Base-by-base conservation (phyloP, 2,888 invertebrate genomes). In the Trachelus stipa region DNA sequence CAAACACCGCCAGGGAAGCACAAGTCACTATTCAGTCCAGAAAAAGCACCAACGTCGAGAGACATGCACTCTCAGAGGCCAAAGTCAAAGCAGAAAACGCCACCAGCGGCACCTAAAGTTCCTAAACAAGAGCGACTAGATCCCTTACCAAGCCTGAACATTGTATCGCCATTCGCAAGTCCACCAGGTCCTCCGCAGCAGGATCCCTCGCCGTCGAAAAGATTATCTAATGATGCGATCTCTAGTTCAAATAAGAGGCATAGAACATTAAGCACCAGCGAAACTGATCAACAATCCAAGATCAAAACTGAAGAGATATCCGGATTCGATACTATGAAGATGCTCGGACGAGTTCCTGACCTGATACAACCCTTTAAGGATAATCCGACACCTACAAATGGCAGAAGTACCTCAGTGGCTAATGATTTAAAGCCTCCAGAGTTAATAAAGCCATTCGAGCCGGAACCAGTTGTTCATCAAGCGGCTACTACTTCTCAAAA, bases 1-100 rank as follows among this genome's bases (percentile, higher is more conserved):
- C 73, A 88, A n/a, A 81, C 86, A 1, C 87, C 87, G 23, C 86
- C 82, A 4, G 73, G 77, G 34, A 86, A 89, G 40, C 90, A 90
- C 68, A 90, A 88, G 73, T 95, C 95, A 23, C 87, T 95, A 56
- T 95, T 95, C 88, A 95, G 95, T 4, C 95, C 95, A 0, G 95
- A 95, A 81, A 94, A 94, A 80, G 92, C 90, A 0, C 92, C 92
- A 1, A 92, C 90, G 9, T 92, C 92, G 0, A 93, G 93, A n/a
- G 90, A 91, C 1, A 1, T 84, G 85, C 82, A 87, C 88, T 33
- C 92, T 90, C 81, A 88, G 79, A 84, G 82, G 78, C 77, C 81
- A 73, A 88, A 88, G 76, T 87, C 93, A 3, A 93, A 93, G 1
- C 93, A 93, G 0, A 93, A 93, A 88, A 92, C 93, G 0, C 93